Conservation (phyloP, 2,113 vertebrate species). For the Oncorhynchus mykiss region DNA sequence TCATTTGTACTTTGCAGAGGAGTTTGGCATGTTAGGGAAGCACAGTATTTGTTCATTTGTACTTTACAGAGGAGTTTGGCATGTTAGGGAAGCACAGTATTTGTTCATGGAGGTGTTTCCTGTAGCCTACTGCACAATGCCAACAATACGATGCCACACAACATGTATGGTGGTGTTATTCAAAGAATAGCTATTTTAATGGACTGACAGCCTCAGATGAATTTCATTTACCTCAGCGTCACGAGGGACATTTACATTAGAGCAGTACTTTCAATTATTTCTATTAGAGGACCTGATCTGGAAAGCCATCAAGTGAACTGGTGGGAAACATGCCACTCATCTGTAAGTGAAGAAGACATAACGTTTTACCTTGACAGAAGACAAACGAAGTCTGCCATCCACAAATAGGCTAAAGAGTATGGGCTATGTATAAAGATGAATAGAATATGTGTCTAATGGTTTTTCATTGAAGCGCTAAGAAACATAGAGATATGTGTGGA, state of each 20-base stretch:
- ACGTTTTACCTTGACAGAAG: background rate
- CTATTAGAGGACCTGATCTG: background rate
- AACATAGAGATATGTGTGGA: too few relatives aligned
- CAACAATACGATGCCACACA: too few relatives aligned
- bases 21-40: too few relatives aligned
- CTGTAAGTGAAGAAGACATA: background rate
- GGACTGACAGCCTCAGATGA: background rate
- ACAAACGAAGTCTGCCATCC: background rate
- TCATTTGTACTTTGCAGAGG: too few relatives aligned
- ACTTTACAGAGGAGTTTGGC: too few relatives aligned
- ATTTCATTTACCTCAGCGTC: background rate
- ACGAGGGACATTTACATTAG: constrained; percentile 16
- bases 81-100: too few relatives aligned
- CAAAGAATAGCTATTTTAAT: background rate
- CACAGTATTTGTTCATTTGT: too few relatives aligned
- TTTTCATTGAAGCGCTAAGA: too few relatives aligned
- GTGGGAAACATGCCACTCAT: background rate
- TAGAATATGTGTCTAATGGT: too few relatives aligned
- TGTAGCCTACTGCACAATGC: too few relatives aligned
- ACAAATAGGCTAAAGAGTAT: background rate
- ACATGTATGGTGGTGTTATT: too few relatives aligned
- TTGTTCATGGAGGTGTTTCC: too few relatives aligned
- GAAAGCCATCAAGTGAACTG: background rate
- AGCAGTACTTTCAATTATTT: background rate
- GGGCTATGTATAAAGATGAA: background rate